Evolutionary conservation across 2,113 vertebrate genomes (phyloP), one percentile per base, ranked within the genome.

Genomic region (Tympanuchus pallidicinctus): DNA sequence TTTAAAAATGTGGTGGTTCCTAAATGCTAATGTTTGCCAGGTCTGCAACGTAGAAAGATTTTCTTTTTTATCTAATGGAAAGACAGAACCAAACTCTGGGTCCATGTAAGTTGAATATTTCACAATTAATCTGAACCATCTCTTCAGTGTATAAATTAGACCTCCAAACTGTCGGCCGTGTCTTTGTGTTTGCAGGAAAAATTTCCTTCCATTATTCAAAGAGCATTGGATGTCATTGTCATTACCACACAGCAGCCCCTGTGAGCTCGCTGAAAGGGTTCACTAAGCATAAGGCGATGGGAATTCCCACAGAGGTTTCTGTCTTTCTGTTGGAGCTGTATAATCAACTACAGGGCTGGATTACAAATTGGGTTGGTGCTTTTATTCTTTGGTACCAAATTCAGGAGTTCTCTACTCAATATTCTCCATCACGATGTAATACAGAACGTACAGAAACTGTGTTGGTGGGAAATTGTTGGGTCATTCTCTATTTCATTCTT

Each of bases 11-110:
- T 91, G 89, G 92, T 97, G 97, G 89, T 95, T 97, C 88, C 84
- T 97, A 97, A 97, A 98, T 98, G 97, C 97, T 98, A 97, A 98
- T 98, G 98, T 98, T 98, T 98, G 82, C 90, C 93, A 95, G 92
- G 82, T 97, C 93, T 97, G 93, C 95, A 91, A 86, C 2, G 15
- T 96, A 95, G 91, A 94, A 95, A 92, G 94, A 92, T 87, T 92
- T 94, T 94, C 96, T 97, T 95, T 80, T 95, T 91, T 91, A 82
- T 97, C 95, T 94, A 95, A 97, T 60, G 88, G 97, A 98, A 98
- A 98, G 97, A 98, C 97, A 97, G 96, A 98, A 97, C 91, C 57
- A 90, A 96, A 93, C 95, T 94, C 95, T 90, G 96, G 92, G 83
- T 54, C 47, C 70, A 27, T 59, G 74, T 83, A 91, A 96, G 88